Evolutionary conservation across 2,797 vertebrate species (phyloP), one percentile per base, ranked within the genome.

Genomic region (Sebastes hopkinsi): DNA sequence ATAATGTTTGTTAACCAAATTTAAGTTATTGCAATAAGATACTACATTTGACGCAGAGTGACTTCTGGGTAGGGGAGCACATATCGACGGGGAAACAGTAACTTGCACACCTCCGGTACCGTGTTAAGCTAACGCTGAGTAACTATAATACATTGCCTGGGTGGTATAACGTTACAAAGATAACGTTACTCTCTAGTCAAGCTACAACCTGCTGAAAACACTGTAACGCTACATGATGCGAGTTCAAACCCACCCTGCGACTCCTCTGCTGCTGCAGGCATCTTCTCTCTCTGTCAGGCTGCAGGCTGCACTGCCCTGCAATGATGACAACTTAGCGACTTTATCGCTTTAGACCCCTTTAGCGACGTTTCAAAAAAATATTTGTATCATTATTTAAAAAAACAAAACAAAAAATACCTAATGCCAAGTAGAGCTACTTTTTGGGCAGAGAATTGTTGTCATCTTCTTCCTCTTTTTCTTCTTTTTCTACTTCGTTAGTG

Each of bases 201-300:
- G 54, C 30, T 55, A 61, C 8, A 30, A 7, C 32, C 5, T 50
- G 4, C 13, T 50, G 14, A 59, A 27, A 72, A 32, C 12, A 29
- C 4, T 7, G 11, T 32, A 7, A 60, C 2, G 5, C 3, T n/a
- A 6, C 8, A 12, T 38, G 42, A 13, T 46, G 27, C 2, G 5
- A 58, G n/a, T 59, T n/a, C 9, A 46, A 67, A 89, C 94, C 66
- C 61, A 95, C 95, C 93, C 46, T 58, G 52, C 38, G 86, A 79
- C 1, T 88, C 83, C n/a, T 89, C 88, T 9, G 83, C 59, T 9
- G 83, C 61, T 62, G 91, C 79, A 27, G 91, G 92, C 94, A 95
- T 95, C 87, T 67, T 92, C 55, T n/a, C 55, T n/a, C 22, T 12
- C 22, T 50, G 8, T 14, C 50, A 36, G 64, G 13, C 12, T 60